Evolutionary conservation across 2,797 vertebrate species (phyloP).

Genomic region (Tokudaia tokunoshimensis): DNA sequence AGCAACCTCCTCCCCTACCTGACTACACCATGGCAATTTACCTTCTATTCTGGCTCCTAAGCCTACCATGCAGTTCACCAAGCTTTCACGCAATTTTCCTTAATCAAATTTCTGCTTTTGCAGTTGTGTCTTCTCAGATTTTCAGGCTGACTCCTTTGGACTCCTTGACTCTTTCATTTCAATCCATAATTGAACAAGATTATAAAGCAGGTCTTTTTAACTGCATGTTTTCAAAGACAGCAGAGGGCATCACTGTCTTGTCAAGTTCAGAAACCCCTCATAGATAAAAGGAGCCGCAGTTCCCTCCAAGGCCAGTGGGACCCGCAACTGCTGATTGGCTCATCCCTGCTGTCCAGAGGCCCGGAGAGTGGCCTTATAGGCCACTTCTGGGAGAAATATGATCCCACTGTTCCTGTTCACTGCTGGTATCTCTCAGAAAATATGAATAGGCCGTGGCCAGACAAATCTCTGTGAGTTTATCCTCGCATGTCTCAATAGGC

Average conservation of each 20-base stretch:
- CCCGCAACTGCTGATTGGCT: not conserved
- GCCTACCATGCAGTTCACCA: not conserved
- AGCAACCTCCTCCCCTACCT: not conserved
- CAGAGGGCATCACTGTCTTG: not conserved
- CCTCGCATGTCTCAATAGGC: not conserved
- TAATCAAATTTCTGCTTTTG: not conserved
- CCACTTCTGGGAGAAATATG: not conserved
- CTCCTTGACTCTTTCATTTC: not conserved
- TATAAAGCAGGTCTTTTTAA: not conserved
- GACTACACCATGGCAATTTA: not conserved
- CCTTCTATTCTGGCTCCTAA: not conserved
- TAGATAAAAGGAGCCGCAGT: not conserved
- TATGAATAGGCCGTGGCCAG: not conserved
- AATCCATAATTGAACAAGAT: not conserved
- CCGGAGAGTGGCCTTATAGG: not conserved
- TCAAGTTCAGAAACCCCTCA: not conserved
- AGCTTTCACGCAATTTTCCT: not conserved
- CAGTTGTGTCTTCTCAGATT: not conserved
- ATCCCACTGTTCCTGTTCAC: not conserved
- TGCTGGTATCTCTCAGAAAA: not conserved
- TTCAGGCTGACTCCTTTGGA: slow-evolving; percentile 28
- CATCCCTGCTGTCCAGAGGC: not conserved
- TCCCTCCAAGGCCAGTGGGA: not conserved
- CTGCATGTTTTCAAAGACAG: not conserved
- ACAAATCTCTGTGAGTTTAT: not conserved